Base-by-base conservation (phyloP, 2,888 invertebrate genomes). In the Campaea margaritaria region DNA sequence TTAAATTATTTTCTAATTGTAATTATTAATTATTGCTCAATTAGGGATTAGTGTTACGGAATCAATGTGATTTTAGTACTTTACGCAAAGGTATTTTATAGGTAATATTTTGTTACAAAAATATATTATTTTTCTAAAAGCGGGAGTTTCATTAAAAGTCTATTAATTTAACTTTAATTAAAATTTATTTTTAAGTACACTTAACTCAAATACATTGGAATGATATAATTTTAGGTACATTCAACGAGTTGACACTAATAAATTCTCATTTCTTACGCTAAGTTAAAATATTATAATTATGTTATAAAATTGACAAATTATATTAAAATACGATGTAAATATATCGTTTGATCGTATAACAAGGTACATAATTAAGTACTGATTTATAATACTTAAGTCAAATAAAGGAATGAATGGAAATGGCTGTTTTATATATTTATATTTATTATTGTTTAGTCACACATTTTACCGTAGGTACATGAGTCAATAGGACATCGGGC, bases 21-120 rank as follows among this genome's bases (percentile, higher is more conserved):
- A 75, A 72, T 64, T 68, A 78, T 74, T 72, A 72, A 69, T 71
- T 80, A 78, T 85, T 90, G 91, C 90, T 91, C 90, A 91, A 89
- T 73, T 87, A 87, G 81, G 81, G 80, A 75, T 69, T 80, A 83
- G 78, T 69, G 78, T 74, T 72, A 73, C 67, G 79, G 76, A 76
- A 78, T 77, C 74, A 79, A 76, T 84, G 82, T 86, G 85, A 85
- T 81, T 77, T 42, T 78, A 75, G 72, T 72, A 72, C 65, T 68
- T 69, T 76, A 70, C 55, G 74, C 54, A 77, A 76, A 78, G 76
- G 79, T 85, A 81, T 84, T 41, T 28, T 74, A 83, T 85, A 85
- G 73, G 67, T 74, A 21, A 21, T 21, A 21, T 87, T 87, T 89
- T 89, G 82, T 88, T 84, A 85, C 78, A 73, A 79, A 77, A 71